A percentile compares a stretch with the other conserved stretches of the same genome.
phyloP scores from a whole-genome alignment of 2,888 invertebrate genomes.

The Lysandra bellargus region DNA sequence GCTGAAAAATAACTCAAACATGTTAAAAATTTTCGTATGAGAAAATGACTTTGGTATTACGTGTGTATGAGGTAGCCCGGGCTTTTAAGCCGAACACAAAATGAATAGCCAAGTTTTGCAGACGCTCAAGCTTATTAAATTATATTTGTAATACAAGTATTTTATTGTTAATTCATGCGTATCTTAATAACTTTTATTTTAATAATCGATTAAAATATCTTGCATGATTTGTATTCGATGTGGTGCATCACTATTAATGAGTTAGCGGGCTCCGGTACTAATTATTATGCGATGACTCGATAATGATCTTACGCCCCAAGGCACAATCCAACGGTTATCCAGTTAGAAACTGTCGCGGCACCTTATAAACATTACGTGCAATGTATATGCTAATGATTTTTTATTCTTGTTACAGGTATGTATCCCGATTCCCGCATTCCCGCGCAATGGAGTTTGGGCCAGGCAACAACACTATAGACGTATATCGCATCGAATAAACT shows the following conservation, averaged over 20 bases:
- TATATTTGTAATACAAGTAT: too few relatives aligned
- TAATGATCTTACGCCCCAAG: background rate
- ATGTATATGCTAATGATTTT: constrained; percentile 10
- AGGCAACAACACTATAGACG: too few relatives aligned
- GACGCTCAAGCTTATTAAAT: too few relatives aligned
- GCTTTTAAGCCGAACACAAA: too few relatives aligned
- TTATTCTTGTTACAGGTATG: constrained; percentile 20
- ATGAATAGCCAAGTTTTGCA: too few relatives aligned
- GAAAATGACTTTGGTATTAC: too few relatives aligned
- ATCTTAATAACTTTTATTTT: background rate
- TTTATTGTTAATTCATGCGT: too few relatives aligned
- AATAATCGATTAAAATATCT: background rate
- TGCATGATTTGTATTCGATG: constrained; percentile 2
- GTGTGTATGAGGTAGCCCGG: too few relatives aligned
- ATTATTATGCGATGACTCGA: constrained; percentile 1
- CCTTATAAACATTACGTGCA: background rate
- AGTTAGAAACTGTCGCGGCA: background rate
- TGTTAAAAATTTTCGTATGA: too few relatives aligned
- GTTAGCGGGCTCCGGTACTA: background rate
- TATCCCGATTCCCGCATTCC: background rate
- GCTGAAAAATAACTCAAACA: too few relatives aligned
- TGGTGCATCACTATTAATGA: background rate
- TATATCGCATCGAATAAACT: too few relatives aligned
- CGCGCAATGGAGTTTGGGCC: background rate
- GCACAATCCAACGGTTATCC: background rate